Evolutionary conservation across 2,113 vertebrate species (phyloP).

Genomic region (Coptodon bakossiorum): DNA sequence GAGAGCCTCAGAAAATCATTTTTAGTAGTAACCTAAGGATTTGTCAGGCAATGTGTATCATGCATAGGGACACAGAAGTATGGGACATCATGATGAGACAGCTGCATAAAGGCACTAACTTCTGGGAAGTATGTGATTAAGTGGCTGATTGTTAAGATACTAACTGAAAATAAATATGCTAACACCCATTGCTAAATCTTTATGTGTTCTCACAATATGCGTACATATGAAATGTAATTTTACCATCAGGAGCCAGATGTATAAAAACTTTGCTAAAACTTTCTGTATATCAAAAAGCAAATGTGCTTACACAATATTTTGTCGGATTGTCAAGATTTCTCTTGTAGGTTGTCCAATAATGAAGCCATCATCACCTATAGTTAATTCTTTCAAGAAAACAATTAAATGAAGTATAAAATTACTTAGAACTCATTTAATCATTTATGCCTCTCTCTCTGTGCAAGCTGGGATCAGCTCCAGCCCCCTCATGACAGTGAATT

Average conservation of each 20-base stretch:
- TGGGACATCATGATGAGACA: neutral
- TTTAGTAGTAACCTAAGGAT: slow-evolving; percentile 22
- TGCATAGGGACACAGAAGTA: neutral
- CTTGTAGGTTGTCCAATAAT: neutral
- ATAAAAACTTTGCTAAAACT: neutral
- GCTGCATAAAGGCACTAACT: neutral
- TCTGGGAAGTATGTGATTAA: neutral
- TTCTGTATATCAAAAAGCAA: neutral
- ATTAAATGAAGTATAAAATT: neutral
- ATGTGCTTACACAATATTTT: neutral
- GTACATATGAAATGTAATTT: neutral
- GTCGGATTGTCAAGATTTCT: neutral
- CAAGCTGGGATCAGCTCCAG: neutral
- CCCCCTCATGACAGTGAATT: neutral
- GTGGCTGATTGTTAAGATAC: neutral
- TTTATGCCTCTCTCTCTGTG: neutral
- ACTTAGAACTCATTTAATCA: neutral
- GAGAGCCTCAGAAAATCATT: slow-evolving; percentile 23
- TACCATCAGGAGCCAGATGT: neutral
- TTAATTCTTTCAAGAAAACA: neutral
- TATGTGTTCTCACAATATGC: neutral
- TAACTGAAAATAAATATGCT: neutral
- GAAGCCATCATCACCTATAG: neutral
- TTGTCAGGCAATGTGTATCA: slow-evolving; percentile 8
- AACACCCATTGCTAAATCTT: neutral